Base-by-base conservation (phyloP, 2,888 invertebrate species). In the Coenonympha glycerion region DNA sequence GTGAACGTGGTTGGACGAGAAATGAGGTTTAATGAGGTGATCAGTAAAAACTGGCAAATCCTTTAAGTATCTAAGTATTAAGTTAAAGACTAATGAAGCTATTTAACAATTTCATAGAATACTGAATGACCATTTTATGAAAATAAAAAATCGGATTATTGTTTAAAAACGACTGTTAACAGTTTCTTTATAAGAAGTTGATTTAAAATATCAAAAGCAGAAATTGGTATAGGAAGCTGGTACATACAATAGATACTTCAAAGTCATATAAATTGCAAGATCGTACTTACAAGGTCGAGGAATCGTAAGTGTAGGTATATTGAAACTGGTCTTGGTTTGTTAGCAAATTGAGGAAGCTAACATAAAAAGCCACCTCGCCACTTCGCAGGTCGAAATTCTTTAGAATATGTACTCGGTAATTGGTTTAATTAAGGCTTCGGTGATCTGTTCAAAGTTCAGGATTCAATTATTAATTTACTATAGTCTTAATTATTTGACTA, bases 311-410 rank as follows among this genome's bases (percentile, higher is more conserved):
- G 46, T 15, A 49, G 41, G 41, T 39, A 41, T 40, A 26, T 37
- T 33, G 50, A 47, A 11, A 46, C 49, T 40, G 45, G 46, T 47
- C 49, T 47, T 49, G 49, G 46, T 52, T 49, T 52, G 46, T 52
- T 47, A 39, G 18, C 39, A 53, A 59, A 59, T 55, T 59, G 55
- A 59, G 58, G 57, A 59, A 57, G 50, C 52, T 47, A 50, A 53
- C 51, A 57, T 49, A 55, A 53, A 55, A 55, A 55, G 44, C 36
- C 24, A 19, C 36, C 39, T 41, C 47, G 44, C 44, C 47, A 47
- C 47, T 47, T 31, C 44, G 41, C 45, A 36, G 49, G 49, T 36
- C 47, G 11, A 52, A 57, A 50, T 53, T 49, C 48, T 51, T 52
- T 50, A 50, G 49, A 56, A 50, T 49, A n/a, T n/a, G n/a, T n/a